phyloP scores from a whole-genome alignment of 2,888 invertebrate species.

The Acronicta leporina region DNA sequence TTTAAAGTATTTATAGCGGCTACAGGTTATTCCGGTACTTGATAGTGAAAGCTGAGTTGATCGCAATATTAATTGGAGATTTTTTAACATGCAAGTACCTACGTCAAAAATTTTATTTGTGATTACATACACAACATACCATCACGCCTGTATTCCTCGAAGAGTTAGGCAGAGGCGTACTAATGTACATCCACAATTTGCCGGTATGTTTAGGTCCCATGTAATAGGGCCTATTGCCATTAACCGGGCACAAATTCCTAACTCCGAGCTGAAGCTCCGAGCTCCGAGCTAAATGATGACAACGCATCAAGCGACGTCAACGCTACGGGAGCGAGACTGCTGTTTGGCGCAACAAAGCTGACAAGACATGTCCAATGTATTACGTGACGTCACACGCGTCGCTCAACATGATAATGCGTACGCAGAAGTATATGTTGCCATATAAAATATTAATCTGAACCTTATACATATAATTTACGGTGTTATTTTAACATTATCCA shows the following conservation, averaged over 20 bases:
- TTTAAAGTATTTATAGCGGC: conserved; percentile 64
- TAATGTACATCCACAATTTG: too few relatives aligned
- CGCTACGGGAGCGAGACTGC: conserved; percentile 16
- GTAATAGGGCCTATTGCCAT: too few relatives aligned
- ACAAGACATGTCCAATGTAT: conserved; percentile 60
- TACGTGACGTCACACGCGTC: conserved; percentile 54
- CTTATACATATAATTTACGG: not conserved
- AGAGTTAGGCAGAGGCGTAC: too few relatives aligned
- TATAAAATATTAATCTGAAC: not conserved
- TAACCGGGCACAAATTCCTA: too few relatives aligned
- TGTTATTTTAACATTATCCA: too few relatives aligned
- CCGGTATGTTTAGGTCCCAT: too few relatives aligned
- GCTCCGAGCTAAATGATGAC: too few relatives aligned
- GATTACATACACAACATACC: too few relatives aligned
- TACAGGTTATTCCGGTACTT: conserved; percentile 52
- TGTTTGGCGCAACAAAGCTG: conserved; percentile 34
- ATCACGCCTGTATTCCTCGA: too few relatives aligned
- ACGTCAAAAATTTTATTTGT: too few relatives aligned
- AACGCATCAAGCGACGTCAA: conserved; percentile 10
- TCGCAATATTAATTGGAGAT: conserved; percentile 26
- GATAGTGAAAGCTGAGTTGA: conserved; percentile 32
- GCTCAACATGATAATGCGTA: conserved; percentile 33
- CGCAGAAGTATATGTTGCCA: conserved; percentile 5
- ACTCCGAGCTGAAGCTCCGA: too few relatives aligned
- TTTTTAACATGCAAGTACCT: not conserved